Evolutionary conservation across 2,888 invertebrate genomes (phyloP), one percentile per base, ranked within the genome.

Genomic region (Actias luna): DNA sequence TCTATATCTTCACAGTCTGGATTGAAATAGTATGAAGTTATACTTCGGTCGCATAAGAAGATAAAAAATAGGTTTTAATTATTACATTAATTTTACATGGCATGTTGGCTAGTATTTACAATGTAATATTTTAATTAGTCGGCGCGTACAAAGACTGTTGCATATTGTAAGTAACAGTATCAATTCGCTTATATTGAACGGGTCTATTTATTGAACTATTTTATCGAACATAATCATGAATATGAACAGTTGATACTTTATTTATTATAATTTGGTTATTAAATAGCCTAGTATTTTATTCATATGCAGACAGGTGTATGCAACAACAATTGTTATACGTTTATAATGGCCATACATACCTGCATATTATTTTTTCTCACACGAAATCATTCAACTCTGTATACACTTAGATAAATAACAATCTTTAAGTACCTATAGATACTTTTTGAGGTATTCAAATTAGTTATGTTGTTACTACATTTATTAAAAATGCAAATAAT

Each of bases 51-150:
- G 18, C 1, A 18, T 42, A 42, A 42, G 8, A 18, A n/a, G n/a
- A 18, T 42, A 1, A n/a, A 39, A n/a, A 0, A 7, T 7, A 18
- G 8, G 18, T 42, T 50, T 22, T 80, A 82, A 82, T 81, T 77
- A 83, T 78, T 76, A 73, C 74, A 69, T 79, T 76, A 77, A 68
- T 70, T 72, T 72, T 71, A 69, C 42, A 67, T 76, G 73, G 78
- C 73, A 77, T 74, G 76, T 71, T 70, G 70, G 70, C 67, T 71
- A 76, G 75, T 70, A 67, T 72, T 67, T 83, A 88, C 88, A 85
- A 77, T 86, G 89, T 88, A 80, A 74, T 65, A 73, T 77, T 80
- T 80, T 83, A 86, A 88, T 87, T 78, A 79, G 78, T 74, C 84
- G 84, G 85, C 69, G 65, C 76, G 67, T 74, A 82, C 73, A 80